These are phyloP conservation scores for Lerista edwardsae DNA, from an alignment of 2,797 vertebrate species.

Conservation along the genomic window DNA sequence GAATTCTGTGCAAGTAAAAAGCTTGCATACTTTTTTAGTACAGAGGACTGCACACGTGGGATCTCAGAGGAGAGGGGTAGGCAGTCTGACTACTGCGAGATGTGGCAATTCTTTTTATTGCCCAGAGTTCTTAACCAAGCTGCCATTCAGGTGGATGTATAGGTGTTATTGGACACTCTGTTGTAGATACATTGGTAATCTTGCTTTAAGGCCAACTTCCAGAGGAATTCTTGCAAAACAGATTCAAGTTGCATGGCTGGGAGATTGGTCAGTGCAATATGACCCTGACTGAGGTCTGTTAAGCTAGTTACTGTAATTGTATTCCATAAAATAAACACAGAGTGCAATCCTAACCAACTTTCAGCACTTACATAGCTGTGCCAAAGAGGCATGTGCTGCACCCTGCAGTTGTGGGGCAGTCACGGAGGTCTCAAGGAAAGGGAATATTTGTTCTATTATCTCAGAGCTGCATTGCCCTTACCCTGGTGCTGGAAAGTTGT, in stretches of 20 bases:
- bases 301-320: background rate
- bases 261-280: background rate
- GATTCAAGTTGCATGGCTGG: background rate
- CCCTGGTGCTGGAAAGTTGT: too few relatives aligned
- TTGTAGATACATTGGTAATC: background rate
- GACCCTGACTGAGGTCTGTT: background rate
- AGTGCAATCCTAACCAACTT: too few relatives aligned
- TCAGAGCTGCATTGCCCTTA: too few relatives aligned
- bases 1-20: background rate
- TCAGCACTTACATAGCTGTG: too few relatives aligned
- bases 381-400: too few relatives aligned
- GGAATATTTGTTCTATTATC: too few relatives aligned
- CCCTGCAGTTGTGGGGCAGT: too few relatives aligned
- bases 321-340: background rate
- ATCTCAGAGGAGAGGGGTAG: background rate
- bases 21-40: background rate
- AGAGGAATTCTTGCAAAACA: background rate
- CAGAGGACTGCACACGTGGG: background rate
- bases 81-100: background rate
- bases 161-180: background rate
- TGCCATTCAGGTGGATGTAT: background rate
- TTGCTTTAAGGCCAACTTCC: background rate
- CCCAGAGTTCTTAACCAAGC: background rate
- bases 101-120: background rate
- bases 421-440: too few relatives aligned